Percentiles rank a stretch among this genome's conserved stretches.
phyloP scores from a whole-genome alignment of 2,113 vertebrate genomes.

The Cheirogaleus medius region DNA sequence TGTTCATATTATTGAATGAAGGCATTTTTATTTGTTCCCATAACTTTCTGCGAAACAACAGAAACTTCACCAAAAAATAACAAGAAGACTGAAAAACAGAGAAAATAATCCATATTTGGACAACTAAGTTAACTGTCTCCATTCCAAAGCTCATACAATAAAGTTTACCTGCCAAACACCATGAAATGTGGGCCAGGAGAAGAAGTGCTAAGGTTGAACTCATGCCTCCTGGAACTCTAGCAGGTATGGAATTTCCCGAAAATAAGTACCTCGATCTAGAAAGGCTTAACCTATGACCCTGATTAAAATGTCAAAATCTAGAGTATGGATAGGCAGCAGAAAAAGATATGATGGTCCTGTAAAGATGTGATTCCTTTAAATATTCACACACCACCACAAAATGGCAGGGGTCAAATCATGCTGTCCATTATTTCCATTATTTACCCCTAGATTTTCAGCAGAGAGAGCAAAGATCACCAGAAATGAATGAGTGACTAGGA shows the following conservation, averaged over 20 bases:
- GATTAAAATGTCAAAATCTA: neutral
- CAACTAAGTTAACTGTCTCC: neutral
- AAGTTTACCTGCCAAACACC: neutral
- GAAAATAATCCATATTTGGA: neutral
- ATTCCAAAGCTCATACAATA: neutral
- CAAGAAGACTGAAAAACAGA: neutral
- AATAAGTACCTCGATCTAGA: neutral
- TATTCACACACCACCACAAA: neutral
- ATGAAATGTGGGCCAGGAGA: neutral
- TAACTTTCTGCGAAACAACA: neutral
- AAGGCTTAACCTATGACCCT: neutral
- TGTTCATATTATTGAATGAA: neutral
- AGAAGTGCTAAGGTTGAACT: neutral
- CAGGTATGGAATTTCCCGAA: neutral
- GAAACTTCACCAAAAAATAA: neutral
- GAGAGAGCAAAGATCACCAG: neutral
- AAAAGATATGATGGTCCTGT: neutral
- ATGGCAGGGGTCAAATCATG: neutral
- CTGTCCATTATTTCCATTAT: neutral
- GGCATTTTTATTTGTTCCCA: neutral
- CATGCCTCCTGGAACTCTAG: neutral
- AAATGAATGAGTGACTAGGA: neutral
- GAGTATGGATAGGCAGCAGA: neutral
- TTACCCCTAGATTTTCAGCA: neutral
- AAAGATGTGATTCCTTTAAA: neutral